A percentile compares a stretch with the other conserved stretches of the same genome.
Evolutionary conservation across 2,113 vertebrate species (phyloP).

Genomic region (Ariopsis seemanni): DNA sequence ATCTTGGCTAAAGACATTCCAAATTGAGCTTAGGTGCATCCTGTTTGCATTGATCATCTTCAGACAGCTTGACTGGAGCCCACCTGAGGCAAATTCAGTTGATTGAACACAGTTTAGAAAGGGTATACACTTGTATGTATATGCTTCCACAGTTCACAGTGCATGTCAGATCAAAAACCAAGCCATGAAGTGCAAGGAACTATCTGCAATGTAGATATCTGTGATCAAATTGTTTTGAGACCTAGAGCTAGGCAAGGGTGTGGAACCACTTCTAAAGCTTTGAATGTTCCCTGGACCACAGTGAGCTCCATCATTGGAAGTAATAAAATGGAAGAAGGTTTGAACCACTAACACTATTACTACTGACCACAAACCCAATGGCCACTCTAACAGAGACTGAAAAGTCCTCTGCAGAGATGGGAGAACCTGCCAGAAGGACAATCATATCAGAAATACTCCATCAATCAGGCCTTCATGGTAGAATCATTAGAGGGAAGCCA

Average conservation of each 20-base stretch:
- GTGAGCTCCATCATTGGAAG: neutral
- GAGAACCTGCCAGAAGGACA: neutral
- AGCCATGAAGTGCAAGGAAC: neutral
- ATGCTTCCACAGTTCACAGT: neutral
- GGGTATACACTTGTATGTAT: neutral
- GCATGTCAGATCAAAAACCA: no score
- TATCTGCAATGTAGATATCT: neutral
- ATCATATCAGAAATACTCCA: neutral
- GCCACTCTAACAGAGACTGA: neutral
- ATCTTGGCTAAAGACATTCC: neutral
- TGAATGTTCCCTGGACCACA: neutral
- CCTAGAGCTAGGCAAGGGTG: neutral
- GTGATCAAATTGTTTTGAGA: neutral
- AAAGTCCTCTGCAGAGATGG: neutral
- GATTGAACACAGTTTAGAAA: neutral
- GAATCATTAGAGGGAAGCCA: neutral
- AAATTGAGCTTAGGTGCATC: no score
- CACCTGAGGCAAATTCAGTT: no score
- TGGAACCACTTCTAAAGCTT: neutral
- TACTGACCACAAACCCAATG: neutral
- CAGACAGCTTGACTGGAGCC: neutral
- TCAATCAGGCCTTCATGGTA: neutral
- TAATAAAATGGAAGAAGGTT: neutral
- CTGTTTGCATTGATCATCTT: neutral
- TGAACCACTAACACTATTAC: neutral